Base-by-base conservation (phyloP, 2,797 vertebrate genomes). In the Danionella dracula region DNA sequence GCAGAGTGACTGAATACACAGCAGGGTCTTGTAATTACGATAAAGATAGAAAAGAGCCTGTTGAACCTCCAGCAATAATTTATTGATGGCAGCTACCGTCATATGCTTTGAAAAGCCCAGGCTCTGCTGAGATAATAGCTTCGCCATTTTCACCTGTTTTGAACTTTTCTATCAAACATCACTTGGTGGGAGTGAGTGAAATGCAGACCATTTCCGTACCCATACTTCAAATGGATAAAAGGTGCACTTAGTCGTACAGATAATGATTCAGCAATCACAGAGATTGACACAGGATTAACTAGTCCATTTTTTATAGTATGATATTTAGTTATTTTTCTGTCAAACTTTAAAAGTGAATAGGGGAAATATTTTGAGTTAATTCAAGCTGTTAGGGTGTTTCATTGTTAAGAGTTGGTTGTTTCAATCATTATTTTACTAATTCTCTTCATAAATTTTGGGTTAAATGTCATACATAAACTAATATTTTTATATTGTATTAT, bases 21-120 rank as follows among this genome's bases (percentile, higher is more conserved):
- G 57, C 32, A 27, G 45, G 48, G 66, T 53, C 46, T 51, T 44
- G 48, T 37, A 60, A 54, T 60, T 60, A 60, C 32, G 19, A 8
- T 46, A 35, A 42, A 58, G 27, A 15, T 44, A 23, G 48, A 60
- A 58, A 67, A 60, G 48, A 45, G 15, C 27, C 21, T 46, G 57
- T 61, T 54, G 48, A 66, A 29, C 44, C 35, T 11, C 8, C 21
- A 38, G 34, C 4, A 2, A 20, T 66, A 31, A 56, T 49, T 31
- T 32, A 48, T 56, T 40, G 21, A 15, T 1, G 21, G 1, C 48
- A 56, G 49, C 5, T 8, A 4, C 1, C 9, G 8, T 5, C 40
- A 12, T 51, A 21, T 16, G 11, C 19, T 4, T 27, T 15, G 46
- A 15, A 51, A 42, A 20, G 49, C 38, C 42, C 42, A 6, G 16